A percentile compares a stretch with the other conserved stretches of the same genome.
Conservation (phyloP, 2,888 invertebrate genomes). For the Boloria selene region DNA sequence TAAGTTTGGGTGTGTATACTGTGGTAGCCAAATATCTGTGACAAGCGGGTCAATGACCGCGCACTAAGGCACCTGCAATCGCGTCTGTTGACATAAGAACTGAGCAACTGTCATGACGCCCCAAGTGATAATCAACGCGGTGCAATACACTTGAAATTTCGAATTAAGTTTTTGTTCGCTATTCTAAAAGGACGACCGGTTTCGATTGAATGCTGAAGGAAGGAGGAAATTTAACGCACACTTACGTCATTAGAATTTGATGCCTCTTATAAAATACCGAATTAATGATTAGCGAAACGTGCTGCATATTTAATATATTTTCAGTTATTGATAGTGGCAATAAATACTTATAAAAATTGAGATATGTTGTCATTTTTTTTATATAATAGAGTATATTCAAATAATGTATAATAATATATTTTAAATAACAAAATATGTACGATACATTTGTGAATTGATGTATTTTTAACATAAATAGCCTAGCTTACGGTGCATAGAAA, state of each 20-base stretch:
- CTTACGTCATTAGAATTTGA: conserved; percentile 37
- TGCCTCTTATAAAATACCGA: conserved; percentile 19
- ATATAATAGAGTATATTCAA: no score
- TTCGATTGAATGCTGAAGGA: conserved; percentile 35
- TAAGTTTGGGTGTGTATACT: conserved; percentile 54
- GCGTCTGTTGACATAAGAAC: conserved; percentile 73
- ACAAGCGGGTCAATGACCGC: conserved; percentile 71
- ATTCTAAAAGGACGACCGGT: conserved; percentile 39
- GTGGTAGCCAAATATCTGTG: conserved; percentile 76
- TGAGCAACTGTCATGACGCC: conserved; percentile 59
- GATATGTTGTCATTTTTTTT: no score
- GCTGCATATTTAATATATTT: background rate
- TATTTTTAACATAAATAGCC: no score
- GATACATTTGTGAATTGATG: no score
- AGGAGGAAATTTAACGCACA: conserved; percentile 38
- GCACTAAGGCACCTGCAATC: conserved; percentile 73
- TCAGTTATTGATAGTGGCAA: background rate
- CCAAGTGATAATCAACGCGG: conserved; percentile 71
- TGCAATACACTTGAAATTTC: conserved; percentile 61
- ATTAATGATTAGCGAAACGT: conserved; percentile 6
- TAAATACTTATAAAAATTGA: no score
- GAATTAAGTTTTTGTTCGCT: conserved; percentile 40
- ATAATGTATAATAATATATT: no score
- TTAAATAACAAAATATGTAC: no score
- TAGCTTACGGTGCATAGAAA: no score